Conservation (phyloP, 2,888 invertebrate species). For the Cremastinae sp. region DNA sequence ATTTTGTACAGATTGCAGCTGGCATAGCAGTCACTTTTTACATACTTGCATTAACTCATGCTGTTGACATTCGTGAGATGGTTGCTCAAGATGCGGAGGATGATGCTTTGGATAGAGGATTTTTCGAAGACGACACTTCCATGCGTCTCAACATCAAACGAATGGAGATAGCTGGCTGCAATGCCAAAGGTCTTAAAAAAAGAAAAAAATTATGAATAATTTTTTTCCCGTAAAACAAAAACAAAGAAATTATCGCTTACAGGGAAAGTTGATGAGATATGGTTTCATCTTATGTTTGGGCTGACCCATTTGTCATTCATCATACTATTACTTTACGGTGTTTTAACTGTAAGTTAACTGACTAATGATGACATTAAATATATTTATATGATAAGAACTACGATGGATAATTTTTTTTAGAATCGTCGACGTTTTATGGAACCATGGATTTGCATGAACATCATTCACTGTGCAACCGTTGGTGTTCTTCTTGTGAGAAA, state of each 20-base stretch:
- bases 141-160: slow-evolving; percentile 78
- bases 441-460: slow-evolving; percentile 80
- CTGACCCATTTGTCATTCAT: slow-evolving; percentile 78
- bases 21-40: slow-evolving; percentile 77
- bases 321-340: slow-evolving; percentile 79
- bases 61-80: slow-evolving; percentile 79
- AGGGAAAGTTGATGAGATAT: slow-evolving; percentile 79
- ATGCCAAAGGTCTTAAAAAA: slow-evolving; percentile 76
- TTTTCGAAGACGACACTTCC: slow-evolving; percentile 76
- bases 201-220: not conserved
- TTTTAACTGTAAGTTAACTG: slow-evolving; percentile 74
- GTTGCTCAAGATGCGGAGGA: slow-evolving; percentile 80
- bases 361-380: too few relatives aligned
- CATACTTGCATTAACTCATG: slow-evolving; percentile 78
- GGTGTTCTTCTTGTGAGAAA: slow-evolving; percentile 74
- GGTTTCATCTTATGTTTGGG: slow-evolving; percentile 77
- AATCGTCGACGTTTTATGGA: slow-evolving; percentile 78
- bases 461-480: slow-evolving; percentile 76
- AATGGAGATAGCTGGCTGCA: slow-evolving; percentile 79
- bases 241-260: slow-evolving; percentile 59
- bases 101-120: slow-evolving; percentile 76
- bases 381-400: too few relatives aligned
- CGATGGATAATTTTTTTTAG: slow-evolving; percentile 71
- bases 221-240: too few relatives aligned
- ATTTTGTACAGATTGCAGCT: slow-evolving; percentile 72